Percentiles rank a stretch among this genome's conserved stretches.
These are phyloP conservation scores for Saccopteryx bilineata DNA, from an alignment of 2,113 vertebrate species.

Conservation along the genomic window DNA sequence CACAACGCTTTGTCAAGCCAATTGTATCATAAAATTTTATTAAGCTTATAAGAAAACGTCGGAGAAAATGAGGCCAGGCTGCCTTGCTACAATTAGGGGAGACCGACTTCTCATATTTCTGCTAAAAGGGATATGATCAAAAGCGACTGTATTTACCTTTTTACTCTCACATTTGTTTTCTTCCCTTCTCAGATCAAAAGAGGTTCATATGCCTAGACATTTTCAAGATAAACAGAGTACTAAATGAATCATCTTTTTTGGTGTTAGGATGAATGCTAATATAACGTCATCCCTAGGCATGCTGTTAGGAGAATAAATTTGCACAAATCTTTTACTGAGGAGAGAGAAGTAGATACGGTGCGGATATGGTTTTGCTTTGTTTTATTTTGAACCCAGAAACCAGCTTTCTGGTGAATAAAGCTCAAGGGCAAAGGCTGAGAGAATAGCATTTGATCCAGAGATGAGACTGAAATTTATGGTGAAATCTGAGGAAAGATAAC, in stretches of 20 bases:
- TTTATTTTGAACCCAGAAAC: not conserved
- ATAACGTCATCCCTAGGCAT: not conserved
- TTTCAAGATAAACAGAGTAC: not conserved
- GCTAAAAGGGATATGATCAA: not conserved
- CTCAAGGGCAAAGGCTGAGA: not conserved
- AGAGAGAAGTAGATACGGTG: not conserved
- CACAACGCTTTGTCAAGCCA: not conserved
- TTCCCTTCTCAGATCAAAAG: not conserved
- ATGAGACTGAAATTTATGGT: not conserved
- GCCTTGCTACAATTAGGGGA: not conserved
- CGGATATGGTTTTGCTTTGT: too few relatives aligned
- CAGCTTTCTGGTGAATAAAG: not conserved
- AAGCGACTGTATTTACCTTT: constrained; percentile 10
- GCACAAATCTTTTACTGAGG: not conserved
- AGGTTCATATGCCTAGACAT: not conserved
- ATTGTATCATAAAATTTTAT: not conserved
- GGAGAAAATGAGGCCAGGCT: not conserved
- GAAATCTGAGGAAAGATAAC: not conserved
- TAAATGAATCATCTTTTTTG: not conserved
- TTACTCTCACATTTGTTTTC: not conserved
- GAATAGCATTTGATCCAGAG: not conserved
- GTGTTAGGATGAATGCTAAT: not conserved
- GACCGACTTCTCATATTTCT: constrained; percentile 1
- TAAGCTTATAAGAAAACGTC: not conserved
- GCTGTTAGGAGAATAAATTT: not conserved